A percentile compares a stretch with the other conserved stretches of the same genome.
Conservation (phyloP, 2,113 vertebrate species). For the Brienomyrus brachyistius region DNA sequence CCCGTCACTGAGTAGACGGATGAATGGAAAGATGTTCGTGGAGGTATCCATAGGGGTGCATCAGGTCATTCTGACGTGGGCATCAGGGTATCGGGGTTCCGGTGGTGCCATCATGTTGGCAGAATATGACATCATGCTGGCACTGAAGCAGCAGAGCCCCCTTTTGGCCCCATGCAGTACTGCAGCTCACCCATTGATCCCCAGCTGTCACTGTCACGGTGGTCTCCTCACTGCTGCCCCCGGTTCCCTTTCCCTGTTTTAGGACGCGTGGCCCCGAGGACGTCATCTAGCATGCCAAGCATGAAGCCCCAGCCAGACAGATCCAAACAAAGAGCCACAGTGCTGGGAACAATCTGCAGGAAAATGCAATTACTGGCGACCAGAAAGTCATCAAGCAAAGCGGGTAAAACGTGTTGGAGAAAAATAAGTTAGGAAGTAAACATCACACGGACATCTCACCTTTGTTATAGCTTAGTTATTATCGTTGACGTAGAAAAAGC, state of each 20-base stretch:
- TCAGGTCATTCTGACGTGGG: not conserved
- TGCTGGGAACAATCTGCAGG: not conserved
- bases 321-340: not conserved
- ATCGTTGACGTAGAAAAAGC: not conserved
- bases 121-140: not conserved
- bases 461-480: not conserved
- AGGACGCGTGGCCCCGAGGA: not conserved
- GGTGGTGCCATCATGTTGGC: not conserved
- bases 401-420: not conserved
- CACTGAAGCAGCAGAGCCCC: not conserved
- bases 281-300: not conserved
- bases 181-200: not conserved
- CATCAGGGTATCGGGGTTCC: not conserved
- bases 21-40: not conserved
- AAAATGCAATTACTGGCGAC: conserved; percentile 13
- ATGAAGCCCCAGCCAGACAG: not conserved
- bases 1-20: not conserved
- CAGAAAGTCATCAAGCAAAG: not conserved
- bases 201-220: not conserved
- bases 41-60: not conserved
- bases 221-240: not conserved
- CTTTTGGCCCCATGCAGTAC: not conserved
- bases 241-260: not conserved
- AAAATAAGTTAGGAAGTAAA: not conserved
- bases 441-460: not conserved